These are phyloP conservation scores for Xiphydria camelus DNA, from an alignment of 2,888 invertebrate species.

Conservation along the genomic window DNA sequence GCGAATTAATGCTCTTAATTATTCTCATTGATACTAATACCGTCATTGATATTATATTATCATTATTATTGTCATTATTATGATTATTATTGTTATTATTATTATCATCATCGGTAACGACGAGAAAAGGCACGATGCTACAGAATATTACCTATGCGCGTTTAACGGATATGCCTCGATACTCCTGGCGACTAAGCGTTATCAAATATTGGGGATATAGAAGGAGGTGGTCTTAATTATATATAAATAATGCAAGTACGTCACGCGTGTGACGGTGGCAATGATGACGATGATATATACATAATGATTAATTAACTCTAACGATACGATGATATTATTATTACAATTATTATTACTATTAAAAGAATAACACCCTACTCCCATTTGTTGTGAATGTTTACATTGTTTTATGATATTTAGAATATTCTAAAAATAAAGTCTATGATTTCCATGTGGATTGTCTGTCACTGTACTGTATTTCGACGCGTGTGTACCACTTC, in stretches of 20 bases:
- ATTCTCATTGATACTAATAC: constrained; percentile 8
- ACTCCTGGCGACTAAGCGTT: no score
- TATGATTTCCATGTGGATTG: constrained; percentile 41
- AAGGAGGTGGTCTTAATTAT: no score
- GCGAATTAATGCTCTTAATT: constrained; percentile 12
- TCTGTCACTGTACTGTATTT: neutral
- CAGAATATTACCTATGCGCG: constrained; percentile 25
- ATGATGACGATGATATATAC: constrained; percentile 8
- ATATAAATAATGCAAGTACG: constrained; percentile 28
- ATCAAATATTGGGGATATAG: no score
- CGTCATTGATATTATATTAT: no score
- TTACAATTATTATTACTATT: constrained; percentile 30
- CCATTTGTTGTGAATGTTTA: constrained; percentile 52
- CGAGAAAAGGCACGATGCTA: no score
- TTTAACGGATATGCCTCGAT: constrained; percentile 21
- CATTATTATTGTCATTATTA: no score
- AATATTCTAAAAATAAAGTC: constrained; percentile 50
- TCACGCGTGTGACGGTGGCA: constrained; percentile 13
- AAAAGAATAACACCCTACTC: constrained; percentile 39
- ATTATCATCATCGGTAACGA: constrained; percentile 25
- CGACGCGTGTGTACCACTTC: no score
- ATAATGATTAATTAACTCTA: constrained; percentile 39
- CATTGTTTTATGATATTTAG: constrained; percentile 50
- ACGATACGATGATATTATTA: constrained; percentile 34
- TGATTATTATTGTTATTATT: no score